phyloP scores from a whole-genome alignment of 1,140 invertebrate species.

The Pseudobourletiella spinata region DNA sequence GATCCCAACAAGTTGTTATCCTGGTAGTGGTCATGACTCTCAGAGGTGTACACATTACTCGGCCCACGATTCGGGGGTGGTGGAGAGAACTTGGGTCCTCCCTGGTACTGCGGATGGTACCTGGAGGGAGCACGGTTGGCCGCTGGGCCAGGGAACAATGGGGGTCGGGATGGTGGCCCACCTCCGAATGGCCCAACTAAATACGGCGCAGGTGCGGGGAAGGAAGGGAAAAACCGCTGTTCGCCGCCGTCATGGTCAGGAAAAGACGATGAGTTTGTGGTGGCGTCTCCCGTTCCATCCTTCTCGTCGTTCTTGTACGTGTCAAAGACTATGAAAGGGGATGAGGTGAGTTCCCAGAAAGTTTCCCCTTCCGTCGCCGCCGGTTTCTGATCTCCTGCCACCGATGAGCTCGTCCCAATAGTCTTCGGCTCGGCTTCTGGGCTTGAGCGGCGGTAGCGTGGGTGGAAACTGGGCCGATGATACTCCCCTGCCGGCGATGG shows the following conservation, averaged over 20 bases:
- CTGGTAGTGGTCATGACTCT: conserved; percentile 27
- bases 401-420: too few relatives aligned
- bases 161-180: conserved; percentile 21
- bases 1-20: conserved; percentile 56
- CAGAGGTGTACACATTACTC: conserved; percentile 15
- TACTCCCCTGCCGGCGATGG: too few relatives aligned
- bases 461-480: too few relatives aligned
- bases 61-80: conserved; percentile 25
- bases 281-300: not conserved
- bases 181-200: conserved; percentile 17
- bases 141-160: conserved; percentile 34
- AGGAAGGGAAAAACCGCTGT: conserved; percentile 37
- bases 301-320: conserved; percentile 23
- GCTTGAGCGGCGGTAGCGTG: too few relatives aligned
- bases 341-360: conserved; percentile 19
- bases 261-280: not conserved
- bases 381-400: conserved; percentile 8
- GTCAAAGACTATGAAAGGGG: conserved; percentile 24
- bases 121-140: conserved; percentile 28
- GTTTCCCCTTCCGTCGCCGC: conserved; percentile 18
- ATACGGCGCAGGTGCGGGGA: conserved; percentile 30
- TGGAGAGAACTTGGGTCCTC: conserved; percentile 7
- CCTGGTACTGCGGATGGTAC: conserved; percentile 23
- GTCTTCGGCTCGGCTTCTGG: too few relatives aligned
- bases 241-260: conserved; percentile 23